Evolutionary conservation across 53 echinoderm and acorn worm species (phyloP).

Genomic region (Echinometra lucunter): DNA sequence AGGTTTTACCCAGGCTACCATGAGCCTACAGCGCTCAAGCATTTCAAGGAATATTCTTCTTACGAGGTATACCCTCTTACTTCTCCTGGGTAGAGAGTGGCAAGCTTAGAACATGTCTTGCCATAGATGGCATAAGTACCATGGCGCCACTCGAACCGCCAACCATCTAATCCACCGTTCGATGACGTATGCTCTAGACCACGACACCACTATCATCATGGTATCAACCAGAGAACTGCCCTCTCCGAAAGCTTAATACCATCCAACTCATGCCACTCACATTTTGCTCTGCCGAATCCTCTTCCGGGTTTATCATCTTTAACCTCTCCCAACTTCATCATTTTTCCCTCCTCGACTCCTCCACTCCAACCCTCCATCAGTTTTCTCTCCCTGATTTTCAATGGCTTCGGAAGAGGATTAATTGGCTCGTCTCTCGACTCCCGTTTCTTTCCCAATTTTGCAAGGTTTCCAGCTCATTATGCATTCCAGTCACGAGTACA

Average conservation of each 20-base stretch:
- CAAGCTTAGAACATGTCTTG: no score
- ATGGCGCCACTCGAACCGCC: no score
- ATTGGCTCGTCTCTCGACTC: slow-evolving; percentile 11
- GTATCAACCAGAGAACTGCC: not conserved
- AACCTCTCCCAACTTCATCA: not conserved
- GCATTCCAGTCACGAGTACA: slow-evolving; percentile 29
- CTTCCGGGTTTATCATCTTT: not conserved
- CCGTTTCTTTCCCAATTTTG: slow-evolving; percentile 16
- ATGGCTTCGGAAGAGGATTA: slow-evolving; percentile 31
- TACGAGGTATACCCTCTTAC: no score
- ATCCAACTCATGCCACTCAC: not conserved
- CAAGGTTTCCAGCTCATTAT: slow-evolving; percentile 36
- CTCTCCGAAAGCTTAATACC: not conserved
- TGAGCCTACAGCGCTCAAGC: no score
- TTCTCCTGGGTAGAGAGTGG: no score
- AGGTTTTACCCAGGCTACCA: no score
- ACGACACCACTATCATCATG: no score
- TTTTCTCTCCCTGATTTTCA: not conserved
- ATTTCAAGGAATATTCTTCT: no score
- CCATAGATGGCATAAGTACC: no score
- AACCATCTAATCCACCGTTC: no score
- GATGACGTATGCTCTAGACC: no score
- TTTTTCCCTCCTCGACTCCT: not conserved
- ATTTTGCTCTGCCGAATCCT: not conserved
- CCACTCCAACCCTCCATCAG: not conserved